Evolutionary conservation across 2,113 vertebrate species (phyloP), one percentile per base, ranked within the genome.

Genomic region (Scatophagus argus): DNA sequence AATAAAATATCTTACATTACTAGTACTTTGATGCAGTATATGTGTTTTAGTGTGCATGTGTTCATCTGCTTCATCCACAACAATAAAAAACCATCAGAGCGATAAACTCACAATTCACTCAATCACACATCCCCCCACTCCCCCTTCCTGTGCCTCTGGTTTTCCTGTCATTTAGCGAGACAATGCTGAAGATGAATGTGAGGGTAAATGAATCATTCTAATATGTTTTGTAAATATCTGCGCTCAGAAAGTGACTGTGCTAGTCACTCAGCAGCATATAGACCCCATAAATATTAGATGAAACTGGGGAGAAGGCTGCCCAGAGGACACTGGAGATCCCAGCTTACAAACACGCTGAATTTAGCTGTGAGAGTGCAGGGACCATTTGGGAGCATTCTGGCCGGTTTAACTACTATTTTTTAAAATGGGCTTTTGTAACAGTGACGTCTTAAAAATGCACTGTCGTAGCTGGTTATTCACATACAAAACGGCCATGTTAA

Each of bases 231-330:
- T 89, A 87, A 93, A 90, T 90, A 89, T 87, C 79, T 83, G 66
- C 38, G 44, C 77, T 86, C 78, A 68, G 73, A 81, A 65, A 82
- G 55, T 54, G 6, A 52, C 51, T 43, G 82, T 64, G 58, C 58
- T 16, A 32, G 72, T 82, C 84, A 81, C 77, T 85, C 83, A 64
- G 76, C 31, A 25, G 67, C 23, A 14, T 79, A 66, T 46, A 84
- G 83, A 90, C 68, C 41, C 70, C 78, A 92, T 94, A 79, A 91
- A 94, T 92, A 92, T 90, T 91, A 83, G 79, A 93, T 93, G 90
- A 92, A 79, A 66, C 59, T 11, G 77, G 77, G 87, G 72, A 64
- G 62, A 77, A 47, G 58, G 74, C 83, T 84, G 81, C 90, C 84
- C 87, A 82, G 76, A 91, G 87, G 91, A 91, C 83, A 76, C 75